Conservation (phyloP, 2,888 invertebrate genomes). For the Oeneis ivallda region DNA sequence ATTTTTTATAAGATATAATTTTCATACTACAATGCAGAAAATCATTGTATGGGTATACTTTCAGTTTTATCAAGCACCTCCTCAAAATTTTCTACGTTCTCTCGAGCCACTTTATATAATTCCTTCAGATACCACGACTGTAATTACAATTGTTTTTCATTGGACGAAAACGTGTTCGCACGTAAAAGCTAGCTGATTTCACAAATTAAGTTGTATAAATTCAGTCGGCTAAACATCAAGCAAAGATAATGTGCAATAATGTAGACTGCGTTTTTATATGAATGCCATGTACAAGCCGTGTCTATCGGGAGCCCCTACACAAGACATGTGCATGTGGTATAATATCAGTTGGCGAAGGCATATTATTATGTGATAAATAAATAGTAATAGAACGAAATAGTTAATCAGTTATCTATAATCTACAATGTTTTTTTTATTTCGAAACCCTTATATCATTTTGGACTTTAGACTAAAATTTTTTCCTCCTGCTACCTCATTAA, state of each 20-base stretch:
- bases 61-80: neutral
- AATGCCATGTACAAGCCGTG: too few species aligned
- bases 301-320: too few species aligned
- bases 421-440: too few species aligned
- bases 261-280: neutral
- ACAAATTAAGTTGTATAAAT: conserved; percentile 4
- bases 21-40: too few species aligned
- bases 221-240: conserved; percentile 9
- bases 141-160: conserved; percentile 8
- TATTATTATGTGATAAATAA: too few species aligned
- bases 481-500: neutral
- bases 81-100: neutral
- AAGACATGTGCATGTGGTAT: too few species aligned
- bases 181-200: conserved; percentile 3
- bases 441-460: too few species aligned
- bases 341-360: too few species aligned
- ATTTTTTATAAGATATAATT: too few species aligned
- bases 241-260: conserved; percentile 12
- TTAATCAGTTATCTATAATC: too few species aligned
- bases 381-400: too few species aligned
- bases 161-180: neutral
- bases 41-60: neutral
- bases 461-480: too few species aligned
- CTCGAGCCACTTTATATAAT: neutral
- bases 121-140: conserved; percentile 7